These are phyloP conservation scores for Drosophila ogumai DNA, from an alignment of 1,140 invertebrate species.

Conservation along the genomic window DNA sequence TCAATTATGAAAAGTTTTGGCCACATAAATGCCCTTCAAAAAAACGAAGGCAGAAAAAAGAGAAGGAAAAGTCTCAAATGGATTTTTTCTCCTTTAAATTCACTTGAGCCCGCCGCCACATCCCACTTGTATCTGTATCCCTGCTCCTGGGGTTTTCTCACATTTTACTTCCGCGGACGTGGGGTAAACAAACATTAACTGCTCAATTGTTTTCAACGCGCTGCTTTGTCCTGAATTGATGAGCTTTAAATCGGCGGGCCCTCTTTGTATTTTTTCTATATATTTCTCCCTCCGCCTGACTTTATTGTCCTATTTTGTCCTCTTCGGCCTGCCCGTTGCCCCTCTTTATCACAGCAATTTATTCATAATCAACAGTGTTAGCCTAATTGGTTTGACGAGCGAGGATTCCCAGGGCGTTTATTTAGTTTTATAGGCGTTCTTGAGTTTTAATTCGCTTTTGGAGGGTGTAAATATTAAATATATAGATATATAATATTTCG, in stretches of 20 bases:
- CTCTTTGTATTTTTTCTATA: constrained; percentile 3
- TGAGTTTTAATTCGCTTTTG: neutral
- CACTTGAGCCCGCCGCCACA: constrained; percentile 16
- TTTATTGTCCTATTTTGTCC: constrained; percentile 20
- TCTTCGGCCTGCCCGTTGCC: neutral
- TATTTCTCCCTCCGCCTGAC: neutral
- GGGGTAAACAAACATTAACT: constrained; percentile 74
- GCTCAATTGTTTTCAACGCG: constrained; percentile 78
- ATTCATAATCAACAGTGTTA: constrained; percentile 67
- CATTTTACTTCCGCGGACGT: constrained; percentile 54
- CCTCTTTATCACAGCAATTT: constrained; percentile 51
- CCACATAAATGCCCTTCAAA: constrained; percentile 22
- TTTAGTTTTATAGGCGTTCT: constrained; percentile 34
- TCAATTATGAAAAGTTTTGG: constrained; percentile 76
- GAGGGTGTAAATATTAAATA: neutral
- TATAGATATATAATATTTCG: too few species aligned
- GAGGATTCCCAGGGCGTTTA: constrained; percentile 24
- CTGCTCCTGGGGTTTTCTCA: constrained; percentile 8
- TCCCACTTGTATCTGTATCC: constrained; percentile 26
- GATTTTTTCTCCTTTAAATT: constrained; percentile 47
- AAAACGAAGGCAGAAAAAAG: constrained; percentile 9
- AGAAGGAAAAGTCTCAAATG: constrained; percentile 44
- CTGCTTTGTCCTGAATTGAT: constrained; percentile 75
- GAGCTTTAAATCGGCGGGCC: constrained; percentile 72
- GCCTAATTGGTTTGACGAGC: constrained; percentile 63